A percentile compares a stretch with the other conserved stretches of the same genome.
Evolutionary conservation across 2,888 invertebrate species (phyloP).

Genomic region (Ochropleura plecta): DNA sequence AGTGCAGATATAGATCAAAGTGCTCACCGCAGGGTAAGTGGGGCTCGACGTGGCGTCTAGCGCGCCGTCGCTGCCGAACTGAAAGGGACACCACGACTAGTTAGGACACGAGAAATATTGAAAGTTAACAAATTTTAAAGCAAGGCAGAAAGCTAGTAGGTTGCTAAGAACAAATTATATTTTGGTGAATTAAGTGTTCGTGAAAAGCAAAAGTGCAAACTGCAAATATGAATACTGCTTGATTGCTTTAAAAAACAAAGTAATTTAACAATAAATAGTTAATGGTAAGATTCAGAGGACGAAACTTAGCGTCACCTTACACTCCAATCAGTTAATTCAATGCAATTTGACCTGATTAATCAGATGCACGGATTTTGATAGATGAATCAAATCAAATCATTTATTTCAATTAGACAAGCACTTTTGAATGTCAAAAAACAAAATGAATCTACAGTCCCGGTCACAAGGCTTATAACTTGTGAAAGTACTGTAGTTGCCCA

Average conservation of each 20-base stretch:
- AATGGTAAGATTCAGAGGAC: not conserved
- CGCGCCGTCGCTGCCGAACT: slow-evolving; percentile 96
- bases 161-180: not conserved
- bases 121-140: slow-evolving; percentile 19
- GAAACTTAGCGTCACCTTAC: not conserved
- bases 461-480: no score
- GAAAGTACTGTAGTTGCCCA: no score
- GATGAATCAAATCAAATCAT: no score
- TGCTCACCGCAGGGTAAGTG: slow-evolving; percentile 89
- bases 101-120: slow-evolving; percentile 10
- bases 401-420: no score
- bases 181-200: not conserved
- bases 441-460: no score
- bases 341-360: not conserved
- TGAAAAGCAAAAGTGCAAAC: not conserved
- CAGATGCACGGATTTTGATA: not conserved
- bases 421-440: no score
- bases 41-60: slow-evolving; percentile 93
- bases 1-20: not conserved
- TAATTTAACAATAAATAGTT: not conserved
- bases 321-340: not conserved
- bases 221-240: not conserved
- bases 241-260: not conserved
- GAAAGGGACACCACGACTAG: slow-evolving; percentile 33
- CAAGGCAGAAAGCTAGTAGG: not conserved